These are phyloP conservation scores for Drosophila neotestacea DNA, from an alignment of 2,888 invertebrate species.

Conservation along the genomic window DNA sequence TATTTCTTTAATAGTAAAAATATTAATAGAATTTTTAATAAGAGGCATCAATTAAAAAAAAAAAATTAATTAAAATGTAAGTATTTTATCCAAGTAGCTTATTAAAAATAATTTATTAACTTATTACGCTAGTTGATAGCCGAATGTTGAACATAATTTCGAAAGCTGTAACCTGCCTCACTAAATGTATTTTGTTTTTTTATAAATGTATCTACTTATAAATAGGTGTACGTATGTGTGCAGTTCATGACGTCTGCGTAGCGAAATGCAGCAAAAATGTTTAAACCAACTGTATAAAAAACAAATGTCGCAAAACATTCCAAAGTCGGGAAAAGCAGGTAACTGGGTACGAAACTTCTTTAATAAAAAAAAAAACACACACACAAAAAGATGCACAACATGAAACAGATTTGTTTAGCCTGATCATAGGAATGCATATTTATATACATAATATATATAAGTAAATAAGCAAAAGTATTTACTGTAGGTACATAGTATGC, in stretches of 20 bases:
- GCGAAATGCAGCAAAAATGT: constrained; percentile 7
- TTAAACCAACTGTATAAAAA: constrained; percentile 57
- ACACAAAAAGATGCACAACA: constrained; percentile 18
- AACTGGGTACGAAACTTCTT: constrained; percentile 23
- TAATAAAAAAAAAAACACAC: neutral
- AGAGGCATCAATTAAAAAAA: too few species aligned
- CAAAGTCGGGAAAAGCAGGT: constrained; percentile 39
- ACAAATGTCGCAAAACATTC: constrained; percentile 63
- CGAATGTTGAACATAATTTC: neutral
- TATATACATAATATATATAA: constrained; percentile 16
- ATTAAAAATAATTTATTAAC: neutral
- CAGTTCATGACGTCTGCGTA: constrained; percentile 19
- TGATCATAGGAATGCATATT: constrained; percentile 40
- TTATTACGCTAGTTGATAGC: neutral
- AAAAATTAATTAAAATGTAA: too few species aligned
- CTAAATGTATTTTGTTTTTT: constrained; percentile 8
- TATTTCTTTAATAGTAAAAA: too few species aligned
- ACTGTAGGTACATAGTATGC: constrained; percentile 27
- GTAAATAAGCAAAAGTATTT: constrained; percentile 9
- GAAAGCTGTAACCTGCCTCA: constrained; percentile 38
- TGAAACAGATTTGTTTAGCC: constrained; percentile 68
- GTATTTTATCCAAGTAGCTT: neutral
- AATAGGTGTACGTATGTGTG: neutral
- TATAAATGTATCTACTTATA: neutral
- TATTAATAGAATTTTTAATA: too few species aligned